phyloP scores from a whole-genome alignment of 2,888 invertebrate genomes.

The Lamellibrachia columna region DNA sequence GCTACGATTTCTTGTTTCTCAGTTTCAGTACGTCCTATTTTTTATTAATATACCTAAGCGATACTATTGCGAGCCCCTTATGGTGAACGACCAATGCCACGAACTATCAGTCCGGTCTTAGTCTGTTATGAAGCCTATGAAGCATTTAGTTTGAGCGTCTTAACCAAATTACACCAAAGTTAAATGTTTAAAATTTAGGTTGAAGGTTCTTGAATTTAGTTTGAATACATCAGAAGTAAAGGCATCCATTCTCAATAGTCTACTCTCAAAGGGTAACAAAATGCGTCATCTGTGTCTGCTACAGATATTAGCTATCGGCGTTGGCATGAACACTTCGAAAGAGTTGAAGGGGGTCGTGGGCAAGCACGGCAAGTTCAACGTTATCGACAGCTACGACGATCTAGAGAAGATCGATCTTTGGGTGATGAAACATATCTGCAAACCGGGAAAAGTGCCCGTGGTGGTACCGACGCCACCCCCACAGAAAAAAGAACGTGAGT shows the following conservation, averaged over 20 bases:
- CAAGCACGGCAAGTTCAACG: conserved; percentile 21
- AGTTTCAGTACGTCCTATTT: too few species aligned
- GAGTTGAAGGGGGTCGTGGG: conserved; percentile 23
- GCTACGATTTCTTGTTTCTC: not conserved
- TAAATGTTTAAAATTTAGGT: not conserved
- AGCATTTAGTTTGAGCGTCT: not conserved
- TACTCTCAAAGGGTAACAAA: conserved; percentile 8
- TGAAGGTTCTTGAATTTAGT: not conserved
- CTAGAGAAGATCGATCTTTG: conserved; percentile 19
- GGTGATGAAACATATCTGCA: conserved; percentile 4
- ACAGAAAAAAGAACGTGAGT: not conserved
- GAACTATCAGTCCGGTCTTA: not conserved
- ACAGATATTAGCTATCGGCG: conserved; percentile 27
- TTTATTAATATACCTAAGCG: too few species aligned
- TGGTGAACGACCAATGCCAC: not conserved
- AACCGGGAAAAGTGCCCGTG: not conserved
- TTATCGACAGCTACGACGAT: conserved; percentile 17
- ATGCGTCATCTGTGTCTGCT: not conserved
- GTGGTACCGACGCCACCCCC: not conserved
- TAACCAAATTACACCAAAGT: not conserved
- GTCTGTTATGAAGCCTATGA: not conserved
- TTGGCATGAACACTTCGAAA: conserved; percentile 20
- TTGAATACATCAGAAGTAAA: not conserved
- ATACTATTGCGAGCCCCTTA: too few species aligned
- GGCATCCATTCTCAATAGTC: not conserved